Base-by-base conservation (phyloP, 1,140 invertebrate species). In the Scylla paramamosain region DNA sequence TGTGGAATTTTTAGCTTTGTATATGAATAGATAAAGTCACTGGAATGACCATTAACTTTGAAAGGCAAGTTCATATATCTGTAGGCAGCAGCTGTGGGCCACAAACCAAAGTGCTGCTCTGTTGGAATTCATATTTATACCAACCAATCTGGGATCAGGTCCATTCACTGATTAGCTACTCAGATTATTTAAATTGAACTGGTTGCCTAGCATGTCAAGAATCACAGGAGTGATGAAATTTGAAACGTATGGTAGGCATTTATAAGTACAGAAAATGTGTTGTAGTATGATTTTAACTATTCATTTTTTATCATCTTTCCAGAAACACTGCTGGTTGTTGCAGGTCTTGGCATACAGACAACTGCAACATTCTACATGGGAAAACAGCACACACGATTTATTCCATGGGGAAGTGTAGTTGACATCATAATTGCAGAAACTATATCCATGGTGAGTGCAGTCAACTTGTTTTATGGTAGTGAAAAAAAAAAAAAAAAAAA, bases 351-450 rank as follows among this genome's bases (percentile, higher is more conserved):
- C n/a, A 84, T 95, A 20, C 94, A 95, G n/a, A 95, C 90, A 0
- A 95, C 94, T 8, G 89, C 90, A 59, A 95, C 94, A 6, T 95
- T 95, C 67, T 95, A 95, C 82, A 59, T 32, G 31, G 94, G 94
- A 12, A 90, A 82, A 32, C 67, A 87, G n/a, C 90, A 92, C 82
- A 95, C 90, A 7, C 89, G 94, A 0, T 95, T 95, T 39, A 95
- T 95, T 39, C 89, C 90, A 2, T 95, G 94, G 94, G 82, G 90
- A 32, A 46, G 91, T 87, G 39, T 95, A 46, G 90, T 95, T 92
- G 90, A 95, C n/a, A 84, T 95, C 28, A 87, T 95, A 12, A 91
- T 95, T 92, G 94, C 94, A 86, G 94, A 95, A 86, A 95, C 94
- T 48, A 95, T 95, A 95, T 87, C 94, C 28, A 87, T 95, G 94